phyloP scores from a whole-genome alignment of 2,113 vertebrate species.

The Gnathonemus echidnorhynchus region DNA sequence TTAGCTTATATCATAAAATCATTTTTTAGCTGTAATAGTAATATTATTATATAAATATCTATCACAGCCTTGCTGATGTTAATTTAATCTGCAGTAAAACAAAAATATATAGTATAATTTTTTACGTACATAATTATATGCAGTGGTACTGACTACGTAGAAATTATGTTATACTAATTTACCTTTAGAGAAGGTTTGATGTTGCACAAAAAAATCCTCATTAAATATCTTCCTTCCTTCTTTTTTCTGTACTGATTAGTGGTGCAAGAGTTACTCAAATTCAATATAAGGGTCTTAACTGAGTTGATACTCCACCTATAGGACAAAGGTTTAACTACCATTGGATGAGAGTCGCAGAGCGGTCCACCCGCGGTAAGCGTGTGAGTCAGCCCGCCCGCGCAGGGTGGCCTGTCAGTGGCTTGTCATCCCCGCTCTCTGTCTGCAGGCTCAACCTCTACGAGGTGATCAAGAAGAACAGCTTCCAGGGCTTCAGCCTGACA shows the following conservation, averaged over 20 bases:
- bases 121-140: not conserved
- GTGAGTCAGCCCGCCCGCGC: not conserved
- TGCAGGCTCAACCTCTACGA: slow-evolving; percentile 69
- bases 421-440: not conserved
- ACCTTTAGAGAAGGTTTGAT: not conserved
- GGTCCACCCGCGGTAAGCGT: not conserved
- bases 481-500: slow-evolving; percentile 65
- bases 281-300: not conserved
- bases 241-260: not conserved
- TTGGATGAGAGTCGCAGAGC: not conserved
- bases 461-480: slow-evolving; percentile 67
- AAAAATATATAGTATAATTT: not conserved
- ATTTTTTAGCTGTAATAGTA: not conserved
- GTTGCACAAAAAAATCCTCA: not conserved
- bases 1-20: not conserved
- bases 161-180: not conserved
- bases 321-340: not conserved
- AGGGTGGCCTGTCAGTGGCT: not conserved
- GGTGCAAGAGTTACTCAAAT: not conserved
- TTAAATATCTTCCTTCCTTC: not conserved
- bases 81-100: not conserved
- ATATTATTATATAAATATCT: not conserved
- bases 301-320: not conserved
- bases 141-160: not conserved
- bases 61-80: not conserved